Base-by-base conservation (phyloP, 2,113 vertebrate species). In the Ctenomys sociabilis region DNA sequence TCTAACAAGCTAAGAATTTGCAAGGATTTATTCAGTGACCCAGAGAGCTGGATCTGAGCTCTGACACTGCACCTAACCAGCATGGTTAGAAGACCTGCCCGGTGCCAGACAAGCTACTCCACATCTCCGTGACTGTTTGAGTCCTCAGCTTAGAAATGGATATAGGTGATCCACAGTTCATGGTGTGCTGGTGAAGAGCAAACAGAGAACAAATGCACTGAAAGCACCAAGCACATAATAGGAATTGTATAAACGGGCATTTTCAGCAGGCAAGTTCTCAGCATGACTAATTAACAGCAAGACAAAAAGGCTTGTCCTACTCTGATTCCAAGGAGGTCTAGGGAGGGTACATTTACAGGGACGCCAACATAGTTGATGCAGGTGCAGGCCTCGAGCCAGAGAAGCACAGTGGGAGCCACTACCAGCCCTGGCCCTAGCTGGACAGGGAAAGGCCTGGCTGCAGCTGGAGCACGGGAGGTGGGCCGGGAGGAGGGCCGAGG, bases 71-170 rank as follows among this genome's bases (percentile, higher is more conserved):
- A 80, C 9, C n/a, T 54, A 28, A 59, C 4, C 11, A 59, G 24
- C 35, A 45, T 73, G 24, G 40, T 32, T 35, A 21, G 92, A n/a
- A 95, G 26, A 12, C 6, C 40, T 68, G 37, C 7, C 35, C 26
- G 10, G 32, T 26, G n/a, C n/a, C n/a, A 13, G 43, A 21, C 28
- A 66, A 88, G 43, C 30, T 70, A 37, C 37, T 94, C 89, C 14
- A 54, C 37, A 66, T 54, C 49, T 93, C 16, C 49, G 24, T n/a
- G 14, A 13, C 73, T 91, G 40, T 28, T 84, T 84, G 70, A 88
- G 87, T 93, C 52, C 45, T 85, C 54, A 30, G 45, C 45, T 89
- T 30, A 13, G 61, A 96, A 93, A 91, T 63, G 35, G 45, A 81
- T 37, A n/a, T 70, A 88, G 35, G 49, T n/a, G 13, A 40, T 66